Conservation (phyloP, 1,140 invertebrate species). For the Drusus annulatus region DNA sequence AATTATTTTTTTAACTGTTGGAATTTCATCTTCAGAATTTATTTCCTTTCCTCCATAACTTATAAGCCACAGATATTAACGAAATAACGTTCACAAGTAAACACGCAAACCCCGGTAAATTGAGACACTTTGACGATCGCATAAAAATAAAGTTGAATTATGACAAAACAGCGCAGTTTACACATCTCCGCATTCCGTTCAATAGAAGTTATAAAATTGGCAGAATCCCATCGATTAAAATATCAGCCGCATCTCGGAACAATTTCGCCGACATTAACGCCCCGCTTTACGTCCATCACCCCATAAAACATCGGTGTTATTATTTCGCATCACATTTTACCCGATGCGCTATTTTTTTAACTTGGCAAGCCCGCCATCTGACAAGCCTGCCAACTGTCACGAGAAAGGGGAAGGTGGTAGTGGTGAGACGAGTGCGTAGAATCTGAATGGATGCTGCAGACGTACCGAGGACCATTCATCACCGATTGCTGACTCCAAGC, state of each 20-base stretch:
- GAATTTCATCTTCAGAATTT: too few species aligned
- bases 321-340: slow-evolving; percentile 10
- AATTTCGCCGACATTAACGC: slow-evolving; percentile 3
- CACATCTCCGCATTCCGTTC: neutral
- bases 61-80: too few species aligned
- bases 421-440: slow-evolving; percentile 5
- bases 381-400: slow-evolving; percentile 32
- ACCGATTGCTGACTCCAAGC: slow-evolving; percentile 32
- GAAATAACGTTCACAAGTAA: too few species aligned
- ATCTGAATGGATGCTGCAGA: neutral
- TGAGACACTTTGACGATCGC: too few species aligned
- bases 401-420: neutral
- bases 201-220: slow-evolving; percentile 26
- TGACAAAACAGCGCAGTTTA: neutral
- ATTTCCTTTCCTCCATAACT: too few species aligned
- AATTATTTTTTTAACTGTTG: too few species aligned
- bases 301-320: neutral
- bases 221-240: slow-evolving; percentile 9
- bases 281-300: neutral
- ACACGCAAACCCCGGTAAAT: too few species aligned
- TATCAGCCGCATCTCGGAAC: neutral
- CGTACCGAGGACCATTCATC: slow-evolving; percentile 20
- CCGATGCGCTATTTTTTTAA: slow-evolving; percentile 24
- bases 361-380: slow-evolving; percentile 25
- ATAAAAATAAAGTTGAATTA: neutral